Conservation (phyloP, 1,140 invertebrate genomes). For the Kradibia gibbosae region DNA sequence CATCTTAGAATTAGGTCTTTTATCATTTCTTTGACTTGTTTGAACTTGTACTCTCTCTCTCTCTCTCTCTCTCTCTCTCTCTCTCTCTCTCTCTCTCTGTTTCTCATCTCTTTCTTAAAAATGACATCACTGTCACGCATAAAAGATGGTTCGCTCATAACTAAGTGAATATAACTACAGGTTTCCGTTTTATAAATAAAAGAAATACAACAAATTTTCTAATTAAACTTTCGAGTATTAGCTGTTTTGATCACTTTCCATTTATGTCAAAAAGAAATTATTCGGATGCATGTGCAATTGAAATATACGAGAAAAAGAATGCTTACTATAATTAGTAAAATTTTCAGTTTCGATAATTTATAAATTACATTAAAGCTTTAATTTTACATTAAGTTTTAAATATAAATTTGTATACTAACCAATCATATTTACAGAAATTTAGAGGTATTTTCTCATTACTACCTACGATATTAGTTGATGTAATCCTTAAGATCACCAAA, state of each 20-base stretch:
- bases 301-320: not conserved
- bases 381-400: too few species aligned
- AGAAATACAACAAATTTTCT: not conserved
- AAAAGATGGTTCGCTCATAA: conserved; percentile 3
- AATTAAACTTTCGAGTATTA: not conserved
- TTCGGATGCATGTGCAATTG: too few species aligned
- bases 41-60: conserved; percentile 5
- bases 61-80: conserved; percentile 31
- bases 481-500: too few species aligned
- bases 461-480: too few species aligned
- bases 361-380: too few species aligned
- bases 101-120: conserved; percentile 38
- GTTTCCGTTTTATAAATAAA: not conserved
- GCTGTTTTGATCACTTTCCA: not conserved
- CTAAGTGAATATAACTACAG: conserved; percentile 2
- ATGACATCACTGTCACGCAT: conserved; percentile 36
- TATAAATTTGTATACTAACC: too few species aligned
- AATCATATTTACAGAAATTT: too few species aligned
- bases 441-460: too few species aligned
- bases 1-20: conserved; percentile 46
- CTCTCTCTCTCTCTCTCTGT: not conserved
- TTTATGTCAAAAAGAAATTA: not conserved
- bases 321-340: not conserved
- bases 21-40: conserved; percentile 6
- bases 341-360: not conserved